A percentile compares a stretch with the other conserved stretches of the same genome.
Conservation (phyloP, 1,140 invertebrate genomes). For the Leptonema lineaticorne region DNA sequence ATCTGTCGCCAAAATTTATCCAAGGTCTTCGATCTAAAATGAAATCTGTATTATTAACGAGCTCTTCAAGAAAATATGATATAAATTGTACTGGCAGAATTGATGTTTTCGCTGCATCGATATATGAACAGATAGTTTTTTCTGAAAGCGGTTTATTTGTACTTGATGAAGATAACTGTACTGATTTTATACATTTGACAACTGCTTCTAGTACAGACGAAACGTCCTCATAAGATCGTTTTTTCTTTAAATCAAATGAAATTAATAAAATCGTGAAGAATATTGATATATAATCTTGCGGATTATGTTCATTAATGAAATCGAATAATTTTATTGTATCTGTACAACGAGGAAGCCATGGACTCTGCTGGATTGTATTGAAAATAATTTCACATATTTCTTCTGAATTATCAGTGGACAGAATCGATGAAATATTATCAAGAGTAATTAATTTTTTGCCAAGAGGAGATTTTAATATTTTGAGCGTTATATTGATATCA, state of each 20-base stretch:
- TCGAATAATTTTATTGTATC: conserved; percentile 28
- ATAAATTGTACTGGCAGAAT: conserved; percentile 51
- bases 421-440: conserved; percentile 44
- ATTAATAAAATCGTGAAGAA: conserved; percentile 35
- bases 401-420: conserved; percentile 46
- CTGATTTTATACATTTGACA: neutral
- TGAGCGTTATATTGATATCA: conserved; percentile 52
- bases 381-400: conserved; percentile 47
- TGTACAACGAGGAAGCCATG: neutral
- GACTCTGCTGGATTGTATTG: conserved; percentile 29
- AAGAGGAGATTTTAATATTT: conserved; percentile 56
- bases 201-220: neutral
- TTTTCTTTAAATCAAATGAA: conserved; percentile 32
- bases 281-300: conserved; percentile 29
- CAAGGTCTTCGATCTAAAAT: conserved; percentile 47
- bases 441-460: conserved; percentile 50
- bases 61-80: conserved; percentile 48
- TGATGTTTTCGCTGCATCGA: conserved; percentile 46
- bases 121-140: conserved; percentile 46
- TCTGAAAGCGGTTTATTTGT: conserved; percentile 44
- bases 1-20: conserved; percentile 46
- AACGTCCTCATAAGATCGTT: neutral
- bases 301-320: no score
- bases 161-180: conserved; percentile 34
- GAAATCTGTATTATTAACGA: conserved; percentile 47